Evolutionary conservation across 2,113 vertebrate species (phyloP).

Genomic region (Corvus cornix): DNA sequence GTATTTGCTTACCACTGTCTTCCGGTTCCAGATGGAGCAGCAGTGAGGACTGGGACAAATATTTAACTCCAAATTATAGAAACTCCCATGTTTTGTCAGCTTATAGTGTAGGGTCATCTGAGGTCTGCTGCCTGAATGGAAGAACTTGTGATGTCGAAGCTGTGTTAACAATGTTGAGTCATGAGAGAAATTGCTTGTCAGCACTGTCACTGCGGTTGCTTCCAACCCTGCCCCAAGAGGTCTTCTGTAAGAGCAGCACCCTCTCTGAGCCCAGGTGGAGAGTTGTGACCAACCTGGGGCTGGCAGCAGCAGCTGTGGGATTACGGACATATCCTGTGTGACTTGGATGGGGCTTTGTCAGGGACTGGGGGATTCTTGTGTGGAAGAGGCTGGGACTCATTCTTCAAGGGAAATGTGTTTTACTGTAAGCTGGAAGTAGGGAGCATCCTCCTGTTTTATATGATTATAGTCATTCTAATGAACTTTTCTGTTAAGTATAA

Average conservation of each 20-base stretch:
- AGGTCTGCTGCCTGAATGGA: neutral
- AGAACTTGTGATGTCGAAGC: neutral
- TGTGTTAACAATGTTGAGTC: neutral
- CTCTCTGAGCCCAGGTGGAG: accelerated
- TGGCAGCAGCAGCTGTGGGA: neutral
- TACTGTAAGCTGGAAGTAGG: neutral
- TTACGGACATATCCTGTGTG: accelerated
- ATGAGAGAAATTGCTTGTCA: neutral
- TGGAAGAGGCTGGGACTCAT: accelerated
- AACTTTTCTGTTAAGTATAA: neutral
- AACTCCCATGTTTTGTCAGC: neutral
- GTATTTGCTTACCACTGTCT: neutral
- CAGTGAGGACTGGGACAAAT: neutral
- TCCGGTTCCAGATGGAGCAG: neutral
- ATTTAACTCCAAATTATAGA: neutral
- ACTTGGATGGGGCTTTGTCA: neutral
- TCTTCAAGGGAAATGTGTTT: neutral
- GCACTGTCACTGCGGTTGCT: neutral
- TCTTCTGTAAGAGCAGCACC: neutral
- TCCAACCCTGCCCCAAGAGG: neutral
- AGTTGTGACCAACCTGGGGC: neutral
- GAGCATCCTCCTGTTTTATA: neutral
- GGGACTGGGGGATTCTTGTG: accelerated
- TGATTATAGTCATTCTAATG: neutral
- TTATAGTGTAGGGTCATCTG: accelerated